Evolutionary conservation across 64 coral and sea anemone genomes (phyloP).

Genomic region (Platygyra sinensis): DNA sequence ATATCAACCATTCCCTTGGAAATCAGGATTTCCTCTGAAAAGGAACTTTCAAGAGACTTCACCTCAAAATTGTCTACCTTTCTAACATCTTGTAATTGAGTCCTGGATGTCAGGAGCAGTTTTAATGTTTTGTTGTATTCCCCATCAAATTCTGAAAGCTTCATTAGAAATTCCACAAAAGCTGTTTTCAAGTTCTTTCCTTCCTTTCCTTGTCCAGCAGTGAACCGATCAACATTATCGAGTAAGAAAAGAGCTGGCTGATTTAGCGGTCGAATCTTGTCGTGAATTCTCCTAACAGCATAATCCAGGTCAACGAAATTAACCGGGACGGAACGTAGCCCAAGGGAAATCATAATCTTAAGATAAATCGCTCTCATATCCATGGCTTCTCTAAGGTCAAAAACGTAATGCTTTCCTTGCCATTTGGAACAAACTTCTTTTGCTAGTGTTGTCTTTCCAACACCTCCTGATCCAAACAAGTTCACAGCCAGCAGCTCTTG

Average conservation of each 20-base stretch:
- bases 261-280: background rate
- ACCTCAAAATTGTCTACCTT: background rate
- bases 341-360: background rate
- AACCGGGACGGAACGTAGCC: background rate
- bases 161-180: background rate
- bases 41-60: background rate
- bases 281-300: background rate
- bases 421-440: constrained; percentile 22
- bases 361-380: constrained; percentile 19
- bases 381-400: constrained; percentile 28
- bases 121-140: background rate
- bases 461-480: constrained; percentile 6
- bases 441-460: constrained; percentile 29
- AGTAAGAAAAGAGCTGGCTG: background rate
- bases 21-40: constrained; percentile 7
- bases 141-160: background rate
- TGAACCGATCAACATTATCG: background rate
- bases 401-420: background rate
- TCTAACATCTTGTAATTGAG: background rate
- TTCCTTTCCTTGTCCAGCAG: background rate
- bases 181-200: background rate
- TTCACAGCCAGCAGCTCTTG: background rate
- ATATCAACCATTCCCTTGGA: background rate
- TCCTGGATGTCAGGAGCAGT: background rate
- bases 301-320: background rate